Percentiles rank a stretch among this genome's conserved stretches.
Evolutionary conservation across 2,113 vertebrate genomes (phyloP).

Genomic region (Acrocephalus arundinaceus): DNA sequence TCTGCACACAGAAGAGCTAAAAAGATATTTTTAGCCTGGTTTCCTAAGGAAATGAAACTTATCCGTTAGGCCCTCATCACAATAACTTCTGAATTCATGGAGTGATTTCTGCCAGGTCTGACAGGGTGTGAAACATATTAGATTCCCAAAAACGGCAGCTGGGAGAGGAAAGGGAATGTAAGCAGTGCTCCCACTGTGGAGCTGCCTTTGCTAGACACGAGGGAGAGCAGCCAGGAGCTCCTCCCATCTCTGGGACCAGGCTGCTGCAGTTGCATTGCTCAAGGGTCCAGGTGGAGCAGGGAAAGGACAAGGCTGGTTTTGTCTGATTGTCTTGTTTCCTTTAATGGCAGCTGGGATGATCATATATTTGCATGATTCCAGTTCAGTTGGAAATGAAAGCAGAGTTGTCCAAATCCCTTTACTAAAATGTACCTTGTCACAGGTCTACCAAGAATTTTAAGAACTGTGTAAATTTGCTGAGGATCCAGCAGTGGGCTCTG

Average conservation of each 20-base stretch:
- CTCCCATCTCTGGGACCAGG: not conserved
- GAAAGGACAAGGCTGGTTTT: not conserved
- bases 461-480: not conserved
- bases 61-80: conserved; percentile 41
- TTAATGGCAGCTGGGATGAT: not conserved
- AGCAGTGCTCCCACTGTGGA: not conserved
- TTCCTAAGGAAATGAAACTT: conserved; percentile 70
- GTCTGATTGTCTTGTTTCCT: not conserved
- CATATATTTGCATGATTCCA: not conserved
- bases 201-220: not conserved
- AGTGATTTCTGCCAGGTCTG: conserved; percentile 45
- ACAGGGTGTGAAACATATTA: not conserved
- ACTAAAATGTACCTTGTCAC: not conserved
- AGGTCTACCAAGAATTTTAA: not conserved
- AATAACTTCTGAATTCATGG: conserved; percentile 42
- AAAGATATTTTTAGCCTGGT: conserved; percentile 51
- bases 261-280: not conserved
- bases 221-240: not conserved
- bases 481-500: not conserved
- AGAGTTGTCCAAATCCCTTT: not conserved
- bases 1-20: not conserved
- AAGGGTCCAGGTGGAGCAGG: fast-evolving
- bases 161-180: not conserved
- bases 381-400: not conserved
- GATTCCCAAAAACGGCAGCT: not conserved